Conservation (phyloP, 2,888 invertebrate genomes). For the Shargacucullia verbasci region DNA sequence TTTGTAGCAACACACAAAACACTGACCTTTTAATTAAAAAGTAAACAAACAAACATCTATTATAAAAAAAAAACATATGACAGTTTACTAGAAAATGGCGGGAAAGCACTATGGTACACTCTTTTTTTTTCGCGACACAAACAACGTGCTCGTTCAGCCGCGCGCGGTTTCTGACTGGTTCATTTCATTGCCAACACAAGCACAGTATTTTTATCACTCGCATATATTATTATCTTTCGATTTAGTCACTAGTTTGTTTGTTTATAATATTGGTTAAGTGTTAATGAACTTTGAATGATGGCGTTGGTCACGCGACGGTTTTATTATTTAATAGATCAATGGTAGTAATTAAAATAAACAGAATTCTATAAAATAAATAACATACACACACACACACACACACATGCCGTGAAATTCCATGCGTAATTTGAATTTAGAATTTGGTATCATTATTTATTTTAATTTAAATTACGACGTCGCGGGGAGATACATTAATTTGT, state of each 20-base stretch:
- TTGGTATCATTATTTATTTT: no score
- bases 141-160: conserved; percentile 2
- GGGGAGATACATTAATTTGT: no score
- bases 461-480: no score
- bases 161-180: conserved; percentile 13
- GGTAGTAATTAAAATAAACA: no score
- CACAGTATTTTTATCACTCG: conserved; percentile 19
- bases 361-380: no score
- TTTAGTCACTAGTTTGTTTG: conserved; percentile 13
- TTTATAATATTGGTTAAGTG: conserved; percentile 16
- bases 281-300: conserved; percentile 22
- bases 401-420: no score
- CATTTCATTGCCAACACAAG: background rate
- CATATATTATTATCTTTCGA: conserved; percentile 12
- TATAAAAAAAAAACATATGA: background rate
- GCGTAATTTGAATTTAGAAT: no score
- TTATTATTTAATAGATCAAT: background rate
- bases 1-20: background rate
- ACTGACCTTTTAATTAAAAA: background rate
- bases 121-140: background rate
- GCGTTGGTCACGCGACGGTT: background rate
- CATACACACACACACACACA: no score
- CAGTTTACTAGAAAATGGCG: conserved; percentile 19
- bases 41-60: no score
- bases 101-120: background rate